Evolutionary conservation across 1,140 invertebrate species (phyloP).

Genomic region (Campoletis sonorensis): DNA sequence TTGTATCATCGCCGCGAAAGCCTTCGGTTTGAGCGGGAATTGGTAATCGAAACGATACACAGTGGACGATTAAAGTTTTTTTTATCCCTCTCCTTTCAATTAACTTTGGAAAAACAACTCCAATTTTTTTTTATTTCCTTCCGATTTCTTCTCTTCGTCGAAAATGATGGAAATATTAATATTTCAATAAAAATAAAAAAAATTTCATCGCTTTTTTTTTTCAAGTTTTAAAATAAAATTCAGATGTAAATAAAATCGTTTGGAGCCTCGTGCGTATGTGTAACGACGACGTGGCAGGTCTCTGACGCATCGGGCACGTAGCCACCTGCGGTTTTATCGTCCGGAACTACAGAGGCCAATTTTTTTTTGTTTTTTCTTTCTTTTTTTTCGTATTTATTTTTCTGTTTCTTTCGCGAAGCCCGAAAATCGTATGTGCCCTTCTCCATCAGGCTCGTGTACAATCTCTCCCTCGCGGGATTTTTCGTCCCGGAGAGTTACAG

Average conservation of each 20-base stretch:
- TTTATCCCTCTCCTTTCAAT: not conserved
- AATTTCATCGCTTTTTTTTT: too few relatives aligned
- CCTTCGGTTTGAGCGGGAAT: not conserved
- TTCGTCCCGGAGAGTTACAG: not conserved
- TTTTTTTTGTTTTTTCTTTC: constrained; percentile 1
- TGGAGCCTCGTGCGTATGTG: not conserved
- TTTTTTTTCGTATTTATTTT: not conserved
- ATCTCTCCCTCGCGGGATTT: not conserved
- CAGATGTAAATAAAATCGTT: too few relatives aligned
- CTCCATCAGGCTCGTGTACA: not conserved
- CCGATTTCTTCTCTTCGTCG: too few relatives aligned
- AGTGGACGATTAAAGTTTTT: not conserved
- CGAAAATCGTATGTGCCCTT: not conserved
- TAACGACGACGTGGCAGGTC: constrained; percentile 27
- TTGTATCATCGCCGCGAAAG: too few relatives aligned
- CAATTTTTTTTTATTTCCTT: too few relatives aligned
- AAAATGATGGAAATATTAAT: too few relatives aligned
- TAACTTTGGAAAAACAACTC: not conserved
- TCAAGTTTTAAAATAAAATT: too few relatives aligned
- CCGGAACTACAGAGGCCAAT: constrained; percentile 18
- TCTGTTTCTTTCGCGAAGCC: not conserved
- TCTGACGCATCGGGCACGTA: constrained; percentile 15
- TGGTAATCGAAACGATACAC: not conserved
- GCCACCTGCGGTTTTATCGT: constrained; percentile 33
- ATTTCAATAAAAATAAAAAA: too few relatives aligned